Evolutionary conservation across 1,140 invertebrate species (phyloP).

Genomic region (Heliothis virescens): DNA sequence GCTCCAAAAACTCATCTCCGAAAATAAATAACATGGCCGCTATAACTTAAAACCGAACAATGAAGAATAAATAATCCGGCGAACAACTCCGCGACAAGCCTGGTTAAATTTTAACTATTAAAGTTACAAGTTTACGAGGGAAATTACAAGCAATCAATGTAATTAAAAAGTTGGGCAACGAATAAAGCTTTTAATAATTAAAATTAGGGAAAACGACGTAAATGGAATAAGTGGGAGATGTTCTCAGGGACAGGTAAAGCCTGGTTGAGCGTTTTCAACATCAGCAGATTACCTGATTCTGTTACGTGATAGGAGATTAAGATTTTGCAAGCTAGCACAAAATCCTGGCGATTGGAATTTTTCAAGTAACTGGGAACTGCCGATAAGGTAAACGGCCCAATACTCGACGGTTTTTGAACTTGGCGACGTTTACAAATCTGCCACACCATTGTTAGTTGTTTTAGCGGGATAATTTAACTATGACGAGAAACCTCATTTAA

Average conservation of each 20-base stretch:
- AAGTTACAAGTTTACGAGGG: slow-evolving; percentile 8
- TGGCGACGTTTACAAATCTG: too few species aligned
- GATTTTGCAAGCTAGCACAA: too few species aligned
- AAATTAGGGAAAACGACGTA: neutral
- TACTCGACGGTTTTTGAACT: too few species aligned
- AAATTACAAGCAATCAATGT: slow-evolving; percentile 31
- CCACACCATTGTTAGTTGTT: too few species aligned
- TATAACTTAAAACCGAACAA: neutral
- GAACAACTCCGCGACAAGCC: neutral
- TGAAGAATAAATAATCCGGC: neutral
- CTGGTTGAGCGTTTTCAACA: neutral
- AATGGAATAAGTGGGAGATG: slow-evolving; percentile 4
- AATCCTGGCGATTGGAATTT: too few species aligned
- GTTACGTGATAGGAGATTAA: too few species aligned
- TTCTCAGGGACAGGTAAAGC: neutral
- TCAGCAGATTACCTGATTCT: too few species aligned
- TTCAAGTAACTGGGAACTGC: too few species aligned
- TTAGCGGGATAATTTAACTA: too few species aligned
- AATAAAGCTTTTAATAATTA: slow-evolving; percentile 30
- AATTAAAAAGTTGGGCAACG: slow-evolving; percentile 35
- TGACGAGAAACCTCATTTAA: too few species aligned
- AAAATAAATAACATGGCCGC: neutral
- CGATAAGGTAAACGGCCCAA: too few species aligned
- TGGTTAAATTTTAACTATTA: slow-evolving; percentile 16
- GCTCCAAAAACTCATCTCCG: neutral